phyloP scores from a whole-genome alignment of 2,797 vertebrate species.

The Sarcophilus harrisii region DNA sequence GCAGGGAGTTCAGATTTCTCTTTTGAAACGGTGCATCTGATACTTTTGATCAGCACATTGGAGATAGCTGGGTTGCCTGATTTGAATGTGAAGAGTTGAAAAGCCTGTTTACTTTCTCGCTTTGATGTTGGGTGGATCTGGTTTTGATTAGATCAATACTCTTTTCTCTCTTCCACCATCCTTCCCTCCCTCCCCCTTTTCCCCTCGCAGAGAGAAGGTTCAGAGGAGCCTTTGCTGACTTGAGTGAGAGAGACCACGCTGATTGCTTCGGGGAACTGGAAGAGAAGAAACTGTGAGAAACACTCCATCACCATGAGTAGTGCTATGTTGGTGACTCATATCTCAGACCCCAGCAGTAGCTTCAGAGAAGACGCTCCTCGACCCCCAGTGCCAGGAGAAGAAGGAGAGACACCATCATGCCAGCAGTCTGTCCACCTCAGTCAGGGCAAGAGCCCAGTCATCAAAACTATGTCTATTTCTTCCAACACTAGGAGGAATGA shows the following conservation, averaged over 20 bases:
- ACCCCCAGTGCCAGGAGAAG: constrained; percentile 97
- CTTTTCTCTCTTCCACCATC: constrained; percentile 80
- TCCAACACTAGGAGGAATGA: constrained; percentile 92
- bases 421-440: constrained; percentile 85
- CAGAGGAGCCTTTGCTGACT: constrained; percentile 94
- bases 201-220: constrained; percentile 91
- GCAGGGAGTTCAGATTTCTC: constrained; percentile 80
- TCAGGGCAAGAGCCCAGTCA: constrained; percentile 87
- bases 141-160: constrained; percentile 97
- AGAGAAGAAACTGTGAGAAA: constrained; percentile 76
- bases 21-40: constrained; percentile 79
- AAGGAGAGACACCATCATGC: constrained; percentile 94
- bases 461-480: constrained; percentile 84
- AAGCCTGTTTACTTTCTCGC: constrained; percentile 91
- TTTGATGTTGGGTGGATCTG: constrained; percentile 97
- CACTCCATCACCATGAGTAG: constrained; percentile 93
- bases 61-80: constrained; percentile 83
- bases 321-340: constrained; percentile 85
- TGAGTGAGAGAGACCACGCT: constrained; percentile 85
- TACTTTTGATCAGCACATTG: constrained; percentile 83
- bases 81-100: constrained; percentile 87
- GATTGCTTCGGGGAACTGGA: constrained; percentile 71
- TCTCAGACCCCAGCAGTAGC: constrained; percentile 93
- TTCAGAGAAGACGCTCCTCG: constrained; percentile 98
- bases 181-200: constrained; percentile 61